Base-by-base conservation (phyloP, 2,113 vertebrate species). In the Oceanites oceanicus region DNA sequence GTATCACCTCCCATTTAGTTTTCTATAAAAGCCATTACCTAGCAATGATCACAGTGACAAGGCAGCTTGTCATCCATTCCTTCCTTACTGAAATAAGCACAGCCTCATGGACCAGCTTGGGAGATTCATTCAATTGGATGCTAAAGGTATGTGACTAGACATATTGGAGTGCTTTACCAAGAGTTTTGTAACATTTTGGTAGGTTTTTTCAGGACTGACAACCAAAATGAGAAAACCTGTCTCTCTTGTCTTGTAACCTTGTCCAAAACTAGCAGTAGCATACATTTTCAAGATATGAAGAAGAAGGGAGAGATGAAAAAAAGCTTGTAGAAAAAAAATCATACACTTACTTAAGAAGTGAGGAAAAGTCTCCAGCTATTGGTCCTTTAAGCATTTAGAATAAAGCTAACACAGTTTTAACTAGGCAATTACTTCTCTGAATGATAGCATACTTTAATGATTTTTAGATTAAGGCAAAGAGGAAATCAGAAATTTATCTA, bases 1-100 rank as follows among this genome's bases (percentile, higher is more conserved):
- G 71, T 85, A 86, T 94, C 92, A 81, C 92, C 90, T 94, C 95
- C 94, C 95, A 86, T 95, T 96, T 72, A 61, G 80, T 84, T 96
- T 95, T 90, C 96, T 97, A 98, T 98, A 98, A 98, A 98, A 97
- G 96, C 65, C 90, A 94, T 89, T 93, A 85, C 90, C 91, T 94
- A 58, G 75, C 86, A 86, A 58, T 29, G 62, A 73, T 86, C 80
- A 17, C 56, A 67, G 50, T n/a, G 66, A 83, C 42, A 95, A 94
- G 42, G 73, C 62, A 80, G 17, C 78, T 70, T 49, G 30, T n/a
- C 62, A 79, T 38, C 56, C 71, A 27, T 65, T 77, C 63, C 42
- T 88, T 76, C 91, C 50, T 45, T 40, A 40, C 67, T 70, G 88
- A 90, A 76, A 78, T 32, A 62, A 70, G 86, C 50, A 81, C 40